Percentiles rank a stretch among this genome's conserved stretches.
These are phyloP conservation scores for Phyto melanocephala DNA, from an alignment of 2,888 invertebrate genomes.

Conservation along the genomic window DNA sequence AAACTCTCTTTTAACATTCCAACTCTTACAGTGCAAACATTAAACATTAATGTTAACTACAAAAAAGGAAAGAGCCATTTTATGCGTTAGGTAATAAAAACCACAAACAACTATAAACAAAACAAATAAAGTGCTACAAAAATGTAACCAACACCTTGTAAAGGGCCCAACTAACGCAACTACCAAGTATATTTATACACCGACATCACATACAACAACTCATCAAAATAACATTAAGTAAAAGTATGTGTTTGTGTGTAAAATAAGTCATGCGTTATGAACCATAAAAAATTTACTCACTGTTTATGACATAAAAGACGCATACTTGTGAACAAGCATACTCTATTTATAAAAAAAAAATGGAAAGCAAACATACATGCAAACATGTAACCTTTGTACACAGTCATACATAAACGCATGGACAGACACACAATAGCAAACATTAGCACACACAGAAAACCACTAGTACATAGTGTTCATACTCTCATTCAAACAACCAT, in stretches of 20 bases:
- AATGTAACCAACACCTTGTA: constrained; percentile 17
- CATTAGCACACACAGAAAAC: background rate
- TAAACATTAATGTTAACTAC: background rate
- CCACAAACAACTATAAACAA: background rate
- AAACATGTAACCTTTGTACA: background rate
- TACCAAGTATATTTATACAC: background rate
- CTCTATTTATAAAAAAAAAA: background rate
- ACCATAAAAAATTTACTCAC: constrained; percentile 59
- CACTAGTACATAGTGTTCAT: background rate
- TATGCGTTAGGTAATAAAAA: constrained; percentile 1
- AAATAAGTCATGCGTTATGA: constrained; percentile 56
- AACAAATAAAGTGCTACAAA: constrained; percentile 11
- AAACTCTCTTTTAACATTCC: background rate
- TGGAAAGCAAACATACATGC: background rate
- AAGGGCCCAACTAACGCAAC: background rate
- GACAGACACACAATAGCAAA: background rate
- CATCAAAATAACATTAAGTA: background rate
- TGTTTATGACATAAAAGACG: constrained; percentile 42
- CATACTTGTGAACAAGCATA: background rate
- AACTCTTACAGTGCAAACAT: background rate
- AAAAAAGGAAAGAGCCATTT: background rate
- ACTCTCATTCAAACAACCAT: background rate
- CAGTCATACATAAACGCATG: background rate
- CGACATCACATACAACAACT: background rate
- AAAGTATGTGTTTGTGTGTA: background rate